A percentile compares a stretch with the other conserved stretches of the same genome.
Conservation (phyloP, 1,140 invertebrate species). For the Streblospio benedicti region DNA sequence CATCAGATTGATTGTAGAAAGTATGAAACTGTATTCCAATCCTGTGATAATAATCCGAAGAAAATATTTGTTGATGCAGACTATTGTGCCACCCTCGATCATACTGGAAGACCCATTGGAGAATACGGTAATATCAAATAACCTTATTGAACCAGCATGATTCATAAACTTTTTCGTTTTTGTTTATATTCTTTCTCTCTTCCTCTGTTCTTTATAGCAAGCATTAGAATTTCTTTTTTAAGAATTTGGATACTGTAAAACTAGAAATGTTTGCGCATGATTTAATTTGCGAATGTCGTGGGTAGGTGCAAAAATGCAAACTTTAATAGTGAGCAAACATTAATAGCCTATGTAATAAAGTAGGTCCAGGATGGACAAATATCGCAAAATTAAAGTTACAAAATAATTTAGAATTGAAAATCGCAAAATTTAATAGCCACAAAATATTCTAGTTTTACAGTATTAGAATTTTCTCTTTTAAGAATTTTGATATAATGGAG, state of each 20-base stretch:
- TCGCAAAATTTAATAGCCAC: too few relatives aligned
- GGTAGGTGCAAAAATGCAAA: too few relatives aligned
- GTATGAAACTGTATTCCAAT: slow-evolving; percentile 80
- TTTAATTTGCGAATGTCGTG: too few relatives aligned
- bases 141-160: not conserved
- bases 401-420: too few relatives aligned
- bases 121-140: slow-evolving; percentile 38
- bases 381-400: too few relatives aligned
- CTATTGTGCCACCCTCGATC: slow-evolving; percentile 90
- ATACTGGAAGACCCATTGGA: slow-evolving; percentile 78
- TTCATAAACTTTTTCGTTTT: not conserved
- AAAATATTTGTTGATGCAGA: slow-evolving; percentile 87
- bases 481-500: too few relatives aligned
- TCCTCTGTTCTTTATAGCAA: too few relatives aligned
- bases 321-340: too few relatives aligned
- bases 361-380: too few relatives aligned
- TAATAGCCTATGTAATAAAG: too few relatives aligned
- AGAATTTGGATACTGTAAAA: not conserved
- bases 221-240: not conserved
- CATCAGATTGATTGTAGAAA: slow-evolving; percentile 87
- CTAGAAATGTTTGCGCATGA: too few relatives aligned
- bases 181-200: slow-evolving; percentile 2
- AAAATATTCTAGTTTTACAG: not conserved
- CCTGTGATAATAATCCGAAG: slow-evolving; percentile 76
- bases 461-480: not conserved